Base-by-base conservation (phyloP, 2,888 invertebrate species). In the Cataglyphis altisquamis region DNA sequence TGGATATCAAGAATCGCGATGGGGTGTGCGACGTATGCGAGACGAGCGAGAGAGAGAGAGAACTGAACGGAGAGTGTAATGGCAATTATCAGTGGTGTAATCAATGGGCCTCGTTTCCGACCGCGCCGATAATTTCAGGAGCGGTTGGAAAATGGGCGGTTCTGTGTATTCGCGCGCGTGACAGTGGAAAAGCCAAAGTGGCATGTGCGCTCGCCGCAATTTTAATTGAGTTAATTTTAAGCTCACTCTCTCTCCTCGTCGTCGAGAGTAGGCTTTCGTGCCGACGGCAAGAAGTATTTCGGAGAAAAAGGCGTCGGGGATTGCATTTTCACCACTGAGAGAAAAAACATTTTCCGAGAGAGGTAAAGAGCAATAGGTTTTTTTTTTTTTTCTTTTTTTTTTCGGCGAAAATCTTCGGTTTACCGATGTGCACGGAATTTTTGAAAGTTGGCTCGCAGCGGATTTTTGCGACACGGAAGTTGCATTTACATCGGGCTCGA, bases 121-220 rank as follows among this genome's bases (percentile, higher is more conserved):
- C 88, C 88, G 86, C 86, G 88, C 86, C 89, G 91, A 93, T 93
- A 93, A 93, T 93, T 93, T 93, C 88, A 93, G 92, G 91, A 91
- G 88, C 78, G 89, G 84, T 77, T 85, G 88, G 90, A 90, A 92
- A 89, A 89, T 86, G 87, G 83, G 39, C 81, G 84, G 41, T 67
- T 73, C 89, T 70, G 32, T 75, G 85, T 39, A 75, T 32, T 48
- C 62, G 62, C 77, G 41, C 12, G 68, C 15, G 41, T 32, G 45
- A 78, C 39, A 62, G 52, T 32, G 60, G 41, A 48, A 55, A 60
- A 39, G 39, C 75, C 55, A 45, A 55, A 63, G 62, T 68, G 68
- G 48, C n/a, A 25, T 18, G 60, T 48, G 32, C 39, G 64, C 68
- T 52, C 68, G 73, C 86, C 83, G 86, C 89, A 86, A 91, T 91